Evolutionary conservation across 2,888 invertebrate species (phyloP).

Genomic region (Alsophila aescularia): DNA sequence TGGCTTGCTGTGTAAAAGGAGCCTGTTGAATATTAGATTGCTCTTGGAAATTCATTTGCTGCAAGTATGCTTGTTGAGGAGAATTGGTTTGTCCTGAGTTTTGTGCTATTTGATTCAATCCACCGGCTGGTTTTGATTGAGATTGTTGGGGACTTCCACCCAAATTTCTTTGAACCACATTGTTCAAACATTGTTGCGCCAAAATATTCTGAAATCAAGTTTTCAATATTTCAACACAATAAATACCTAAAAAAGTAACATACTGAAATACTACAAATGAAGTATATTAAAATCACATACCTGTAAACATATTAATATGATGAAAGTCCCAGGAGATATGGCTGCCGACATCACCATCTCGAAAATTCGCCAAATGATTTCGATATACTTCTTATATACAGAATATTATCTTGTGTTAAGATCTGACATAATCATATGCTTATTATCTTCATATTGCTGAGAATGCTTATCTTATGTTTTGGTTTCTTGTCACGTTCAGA

Average conservation of each 20-base stretch:
- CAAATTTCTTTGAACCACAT: slow-evolving; percentile 18
- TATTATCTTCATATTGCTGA: slow-evolving; percentile 45
- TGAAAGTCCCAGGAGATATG: slow-evolving; percentile 49
- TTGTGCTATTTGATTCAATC: slow-evolving; percentile 9
- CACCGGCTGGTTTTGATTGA: not conserved
- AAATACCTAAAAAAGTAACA: no score
- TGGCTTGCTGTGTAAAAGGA: slow-evolving; percentile 25
- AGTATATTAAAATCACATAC: slow-evolving; percentile 28
- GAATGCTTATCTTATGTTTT: slow-evolving; percentile 50
- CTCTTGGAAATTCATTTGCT: slow-evolving; percentile 45
- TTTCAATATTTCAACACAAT: not conserved
- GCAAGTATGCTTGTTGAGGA: slow-evolving; percentile 27
- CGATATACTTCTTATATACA: slow-evolving; percentile 54
- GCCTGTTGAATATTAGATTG: slow-evolving; percentile 41
- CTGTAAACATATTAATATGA: slow-evolving; percentile 52
- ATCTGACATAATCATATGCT: slow-evolving; percentile 49
- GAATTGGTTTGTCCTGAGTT: slow-evolving; percentile 28
- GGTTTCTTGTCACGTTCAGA: slow-evolving; percentile 50
- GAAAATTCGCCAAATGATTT: slow-evolving; percentile 54
- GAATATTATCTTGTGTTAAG: slow-evolving; percentile 53
- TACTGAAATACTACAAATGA: not conserved
- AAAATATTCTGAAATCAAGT: slow-evolving; percentile 26
- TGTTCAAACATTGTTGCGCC: slow-evolving; percentile 25
- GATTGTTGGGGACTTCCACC: slow-evolving; percentile 10
- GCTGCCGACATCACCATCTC: slow-evolving; percentile 55